Evolutionary conservation across 1,140 invertebrate genomes (phyloP).

Genomic region (Manduca sexta): DNA sequence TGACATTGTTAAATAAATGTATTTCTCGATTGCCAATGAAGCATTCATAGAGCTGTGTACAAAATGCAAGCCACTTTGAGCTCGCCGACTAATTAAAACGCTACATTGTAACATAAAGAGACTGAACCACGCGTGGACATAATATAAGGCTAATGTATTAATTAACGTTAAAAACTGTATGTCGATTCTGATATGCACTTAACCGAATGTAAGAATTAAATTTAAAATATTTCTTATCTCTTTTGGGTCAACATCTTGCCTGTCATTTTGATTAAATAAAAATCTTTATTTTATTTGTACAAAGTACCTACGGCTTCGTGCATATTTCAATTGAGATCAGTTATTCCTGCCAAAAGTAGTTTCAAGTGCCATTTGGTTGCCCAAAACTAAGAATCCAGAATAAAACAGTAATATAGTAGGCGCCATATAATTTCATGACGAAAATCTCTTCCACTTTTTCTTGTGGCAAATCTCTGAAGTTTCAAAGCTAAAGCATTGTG

Average conservation of each 20-base stretch:
- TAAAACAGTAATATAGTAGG: slow-evolving; percentile 21
- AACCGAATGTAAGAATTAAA: slow-evolving; percentile 3
- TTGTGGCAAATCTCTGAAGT: slow-evolving; percentile 54
- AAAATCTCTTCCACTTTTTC: slow-evolving; percentile 41
- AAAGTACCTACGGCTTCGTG: too few relatives aligned
- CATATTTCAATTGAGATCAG: too few relatives aligned
- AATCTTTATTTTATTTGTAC: too few relatives aligned
- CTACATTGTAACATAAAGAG: slow-evolving; percentile 40
- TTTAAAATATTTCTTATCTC: too few relatives aligned
- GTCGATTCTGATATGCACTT: slow-evolving; percentile 13
- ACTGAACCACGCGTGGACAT: slow-evolving; percentile 23
- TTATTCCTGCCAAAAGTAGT: too few relatives aligned
- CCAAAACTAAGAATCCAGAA: slow-evolving; percentile 6
- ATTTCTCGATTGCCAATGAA: not conserved
- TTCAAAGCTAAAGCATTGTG: slow-evolving; percentile 60
- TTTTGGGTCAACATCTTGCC: too few relatives aligned
- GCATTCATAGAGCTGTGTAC: slow-evolving; percentile 4
- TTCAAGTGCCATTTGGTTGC: too few relatives aligned
- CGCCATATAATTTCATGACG: slow-evolving; percentile 29
- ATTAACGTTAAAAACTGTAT: slow-evolving; percentile 20
- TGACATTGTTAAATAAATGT: slow-evolving; percentile 4
- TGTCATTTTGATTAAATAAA: too few relatives aligned
- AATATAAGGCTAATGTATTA: slow-evolving; percentile 25
- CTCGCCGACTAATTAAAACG: slow-evolving; percentile 42
- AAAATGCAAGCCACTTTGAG: slow-evolving; percentile 32